phyloP scores from a whole-genome alignment of 1,140 invertebrate species.

The Dysdera silvatica region DNA sequence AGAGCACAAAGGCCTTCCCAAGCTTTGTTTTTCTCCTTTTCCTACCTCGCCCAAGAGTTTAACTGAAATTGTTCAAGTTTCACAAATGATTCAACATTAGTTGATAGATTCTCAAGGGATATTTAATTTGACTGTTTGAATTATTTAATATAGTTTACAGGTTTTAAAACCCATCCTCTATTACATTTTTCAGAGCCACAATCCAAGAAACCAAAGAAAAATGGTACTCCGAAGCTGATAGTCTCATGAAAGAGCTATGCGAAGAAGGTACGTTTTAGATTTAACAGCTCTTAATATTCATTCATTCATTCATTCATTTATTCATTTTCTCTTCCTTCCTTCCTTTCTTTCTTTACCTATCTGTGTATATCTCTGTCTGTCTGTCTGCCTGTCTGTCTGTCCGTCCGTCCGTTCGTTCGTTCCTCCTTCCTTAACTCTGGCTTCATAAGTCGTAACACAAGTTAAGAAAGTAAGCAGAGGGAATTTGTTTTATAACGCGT shows the following conservation, averaged over 20 bases:
- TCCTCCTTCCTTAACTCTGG: not conserved
- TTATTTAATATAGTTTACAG: too few species aligned
- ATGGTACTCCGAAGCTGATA: slow-evolving; percentile 48
- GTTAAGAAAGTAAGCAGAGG: not conserved
- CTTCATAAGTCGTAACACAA: not conserved
- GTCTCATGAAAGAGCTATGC: slow-evolving; percentile 45
- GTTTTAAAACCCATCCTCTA: too few species aligned
- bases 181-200: slow-evolving; percentile 43
- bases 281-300: too few species aligned
- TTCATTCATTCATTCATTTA: not conserved
- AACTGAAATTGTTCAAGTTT: too few species aligned
- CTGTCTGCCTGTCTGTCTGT: not conserved
- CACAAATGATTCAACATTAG: too few species aligned
- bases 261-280: slow-evolving; percentile 44
- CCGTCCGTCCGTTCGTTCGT: not conserved
- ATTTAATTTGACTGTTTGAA: too few species aligned
- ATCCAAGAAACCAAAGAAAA: slow-evolving; percentile 46
- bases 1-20: too few species aligned
- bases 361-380: not conserved
- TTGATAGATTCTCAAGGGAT: too few species aligned
- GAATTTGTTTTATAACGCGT: not conserved
- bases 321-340: not conserved
- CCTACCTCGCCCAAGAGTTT: too few species aligned
- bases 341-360: not conserved
- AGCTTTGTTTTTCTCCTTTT: too few species aligned